Evolutionary conservation across 2,113 vertebrate species (phyloP).

Genomic region (Thomomys bottae): DNA sequence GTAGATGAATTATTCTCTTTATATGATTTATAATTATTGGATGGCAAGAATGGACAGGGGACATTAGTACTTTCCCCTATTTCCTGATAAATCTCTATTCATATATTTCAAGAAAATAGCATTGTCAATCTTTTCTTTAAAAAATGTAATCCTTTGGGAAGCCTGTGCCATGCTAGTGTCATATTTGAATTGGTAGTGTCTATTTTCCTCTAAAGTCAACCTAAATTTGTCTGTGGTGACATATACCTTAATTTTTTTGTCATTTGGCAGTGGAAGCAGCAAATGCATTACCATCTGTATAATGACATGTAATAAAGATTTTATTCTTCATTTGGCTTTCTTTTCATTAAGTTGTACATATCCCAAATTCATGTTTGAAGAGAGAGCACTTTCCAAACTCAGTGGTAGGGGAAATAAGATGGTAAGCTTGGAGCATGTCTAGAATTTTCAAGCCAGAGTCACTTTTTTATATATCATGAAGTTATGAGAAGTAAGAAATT

Average conservation of each 20-base stretch:
- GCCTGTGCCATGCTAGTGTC: neutral
- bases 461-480: neutral
- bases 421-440: neutral
- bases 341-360: constrained; percentile 36
- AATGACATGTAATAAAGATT: constrained; percentile 24
- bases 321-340: constrained; percentile 42
- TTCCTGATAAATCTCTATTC: constrained; percentile 2
- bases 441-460: neutral
- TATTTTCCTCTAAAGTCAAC: neutral
- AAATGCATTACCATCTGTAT: neutral
- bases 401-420: neutral
- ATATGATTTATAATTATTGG: constrained; percentile 18
- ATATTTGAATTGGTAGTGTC: neutral
- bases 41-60: neutral
- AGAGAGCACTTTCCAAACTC: neutral
- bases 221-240: neutral
- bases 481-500: neutral
- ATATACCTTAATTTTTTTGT: constrained; percentile 44
- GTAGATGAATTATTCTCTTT: constrained; percentile 39
- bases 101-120: constrained; percentile 27
- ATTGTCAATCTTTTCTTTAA: constrained; percentile 34
- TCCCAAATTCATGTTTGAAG: constrained; percentile 3
- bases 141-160: constrained; percentile 15
- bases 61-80: neutral
- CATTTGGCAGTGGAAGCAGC: neutral